These are phyloP conservation scores for Colinus virginianus DNA, from an alignment of 2,113 vertebrate species.

Conservation along the genomic window DNA sequence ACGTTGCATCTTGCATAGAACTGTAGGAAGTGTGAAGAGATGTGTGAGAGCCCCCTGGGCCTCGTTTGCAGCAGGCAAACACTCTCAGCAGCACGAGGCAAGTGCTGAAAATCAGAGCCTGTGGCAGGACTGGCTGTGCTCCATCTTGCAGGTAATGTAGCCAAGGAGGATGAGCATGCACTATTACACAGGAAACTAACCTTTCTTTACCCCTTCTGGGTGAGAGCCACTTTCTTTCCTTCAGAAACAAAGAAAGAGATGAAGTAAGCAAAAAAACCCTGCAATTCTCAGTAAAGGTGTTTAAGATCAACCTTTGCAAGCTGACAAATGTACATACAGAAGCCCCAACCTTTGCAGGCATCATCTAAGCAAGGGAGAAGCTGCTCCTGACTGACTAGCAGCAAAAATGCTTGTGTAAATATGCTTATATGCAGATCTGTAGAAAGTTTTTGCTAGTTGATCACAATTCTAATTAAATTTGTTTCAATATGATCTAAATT, in stretches of 20 bases:
- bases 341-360: accelerated
- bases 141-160: neutral
- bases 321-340: neutral
- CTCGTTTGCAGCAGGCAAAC: accelerated
- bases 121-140: neutral
- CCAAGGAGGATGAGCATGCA: neutral
- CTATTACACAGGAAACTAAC: neutral
- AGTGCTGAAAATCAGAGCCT: neutral
- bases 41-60: neutral
- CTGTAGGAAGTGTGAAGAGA: accelerated
- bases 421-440: neutral
- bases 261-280: neutral
- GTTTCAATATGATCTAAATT: neutral
- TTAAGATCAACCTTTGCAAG: neutral
- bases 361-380: neutral
- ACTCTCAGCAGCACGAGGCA: neutral
- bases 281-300: neutral
- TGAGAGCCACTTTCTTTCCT: neutral
- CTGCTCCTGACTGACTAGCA: neutral
- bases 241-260: neutral
- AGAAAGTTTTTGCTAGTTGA: neutral
- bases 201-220: neutral
- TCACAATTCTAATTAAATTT: neutral
- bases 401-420: neutral
- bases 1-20: neutral